Evolutionary conservation across 2,113 vertebrate genomes (phyloP).

Genomic region (Thinocorus orbignyianus): DNA sequence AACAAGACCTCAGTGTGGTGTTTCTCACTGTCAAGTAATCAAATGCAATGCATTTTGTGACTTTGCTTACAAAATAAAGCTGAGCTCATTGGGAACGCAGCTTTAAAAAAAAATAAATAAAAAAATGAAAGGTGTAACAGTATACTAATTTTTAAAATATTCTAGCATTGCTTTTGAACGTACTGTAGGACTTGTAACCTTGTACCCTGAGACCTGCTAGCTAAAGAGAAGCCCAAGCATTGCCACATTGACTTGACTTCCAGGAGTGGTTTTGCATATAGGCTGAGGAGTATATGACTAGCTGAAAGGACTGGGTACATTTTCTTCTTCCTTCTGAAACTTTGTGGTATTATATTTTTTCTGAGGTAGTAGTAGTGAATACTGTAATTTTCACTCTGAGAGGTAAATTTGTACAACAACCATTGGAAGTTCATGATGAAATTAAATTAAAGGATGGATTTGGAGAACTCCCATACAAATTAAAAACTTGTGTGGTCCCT

Average conservation of each 20-base stretch:
- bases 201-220: neutral
- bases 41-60: neutral
- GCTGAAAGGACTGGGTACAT: neutral
- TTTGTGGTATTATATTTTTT: neutral
- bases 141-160: neutral
- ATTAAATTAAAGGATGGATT: neutral
- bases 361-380: neutral
- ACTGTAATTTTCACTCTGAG: neutral
- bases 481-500: neutral
- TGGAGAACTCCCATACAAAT: neutral
- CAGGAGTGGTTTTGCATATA: neutral
- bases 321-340: neutral
- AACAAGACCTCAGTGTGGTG: neutral
- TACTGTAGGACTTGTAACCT: neutral
- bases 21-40: neutral
- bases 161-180: neutral
- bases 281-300: neutral
- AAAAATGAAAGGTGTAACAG: neutral
- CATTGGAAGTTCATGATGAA: neutral
- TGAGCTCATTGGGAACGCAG: neutral
- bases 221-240: neutral
- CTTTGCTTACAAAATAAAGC: neutral
- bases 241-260: neutral
- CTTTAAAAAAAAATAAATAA: too few relatives aligned
- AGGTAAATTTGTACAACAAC: neutral